A percentile compares a stretch with the other conserved stretches of the same genome.
phyloP scores from a whole-genome alignment of 2,888 invertebrate species.

The Syrphus vitripennis region DNA sequence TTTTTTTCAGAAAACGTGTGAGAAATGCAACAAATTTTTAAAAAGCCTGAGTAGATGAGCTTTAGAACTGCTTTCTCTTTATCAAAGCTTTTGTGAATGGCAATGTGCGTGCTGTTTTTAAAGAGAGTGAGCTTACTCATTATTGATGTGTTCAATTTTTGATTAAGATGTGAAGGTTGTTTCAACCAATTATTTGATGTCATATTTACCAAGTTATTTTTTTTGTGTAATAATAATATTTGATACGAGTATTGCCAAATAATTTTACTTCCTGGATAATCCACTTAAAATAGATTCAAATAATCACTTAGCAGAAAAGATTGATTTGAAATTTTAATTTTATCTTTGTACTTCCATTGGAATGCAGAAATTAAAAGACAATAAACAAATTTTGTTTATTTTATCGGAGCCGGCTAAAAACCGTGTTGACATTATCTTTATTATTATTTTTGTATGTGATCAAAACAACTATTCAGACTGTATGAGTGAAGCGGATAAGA shows the following conservation, averaged over 20 bases:
- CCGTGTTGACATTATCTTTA: background rate
- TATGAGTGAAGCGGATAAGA: constrained; percentile 7
- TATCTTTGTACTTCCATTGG: background rate
- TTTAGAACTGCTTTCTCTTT: constrained; percentile 12
- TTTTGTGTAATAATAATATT: no score
- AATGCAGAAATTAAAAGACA: background rate
- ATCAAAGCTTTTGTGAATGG: constrained; percentile 20
- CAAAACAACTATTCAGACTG: background rate
- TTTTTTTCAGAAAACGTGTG: constrained; percentile 19
- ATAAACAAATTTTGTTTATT: background rate
- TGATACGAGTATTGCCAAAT: no score
- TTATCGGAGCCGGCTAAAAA: constrained; percentile 5
- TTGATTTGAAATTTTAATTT: background rate
- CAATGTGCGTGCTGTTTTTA: background rate
- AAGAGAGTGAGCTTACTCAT: background rate
- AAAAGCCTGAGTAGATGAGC: constrained; percentile 37
- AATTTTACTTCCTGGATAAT: no score
- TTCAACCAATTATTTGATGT: constrained; percentile 7
- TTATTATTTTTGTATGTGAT: background rate
- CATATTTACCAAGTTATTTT: background rate
- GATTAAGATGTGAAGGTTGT: background rate
- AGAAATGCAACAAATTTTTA: constrained; percentile 62
- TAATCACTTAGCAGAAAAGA: background rate
- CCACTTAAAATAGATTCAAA: background rate
- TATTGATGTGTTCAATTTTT: background rate